phyloP scores from a whole-genome alignment of 2,113 vertebrate genomes.

The Syngnathoides biaculeatus region DNA sequence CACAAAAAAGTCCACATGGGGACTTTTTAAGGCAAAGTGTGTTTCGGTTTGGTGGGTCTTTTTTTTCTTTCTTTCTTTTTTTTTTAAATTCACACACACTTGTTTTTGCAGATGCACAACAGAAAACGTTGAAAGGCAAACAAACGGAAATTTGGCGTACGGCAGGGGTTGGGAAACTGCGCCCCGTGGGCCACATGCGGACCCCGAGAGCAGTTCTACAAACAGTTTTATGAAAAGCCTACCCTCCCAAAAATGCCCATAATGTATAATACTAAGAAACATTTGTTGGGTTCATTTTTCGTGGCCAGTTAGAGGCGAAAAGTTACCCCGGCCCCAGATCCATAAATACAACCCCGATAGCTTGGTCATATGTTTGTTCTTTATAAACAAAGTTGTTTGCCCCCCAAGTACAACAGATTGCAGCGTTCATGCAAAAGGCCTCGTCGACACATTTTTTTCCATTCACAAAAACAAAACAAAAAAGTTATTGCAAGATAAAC shows the following conservation, averaged over 20 bases:
- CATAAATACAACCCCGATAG: constrained; percentile 68
- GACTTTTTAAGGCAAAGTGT: constrained; percentile 84
- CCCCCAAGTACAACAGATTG: constrained; percentile 72
- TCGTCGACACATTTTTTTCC: constrained; percentile 71
- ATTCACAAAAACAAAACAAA: constrained; percentile 72
- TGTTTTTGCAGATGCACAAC: constrained; percentile 73
- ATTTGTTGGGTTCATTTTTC: not conserved
- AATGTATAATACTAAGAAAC: not conserved
- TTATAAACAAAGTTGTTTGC: constrained; percentile 74
- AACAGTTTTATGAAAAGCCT: not conserved
- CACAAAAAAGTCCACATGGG: constrained; percentile 72
- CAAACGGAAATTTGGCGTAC: not conserved
- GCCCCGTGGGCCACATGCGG: not conserved
- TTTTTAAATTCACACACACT: constrained; percentile 77
- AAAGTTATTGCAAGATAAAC: constrained; percentile 83
- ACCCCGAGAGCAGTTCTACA: not conserved
- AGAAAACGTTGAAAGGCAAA: constrained; percentile 58
- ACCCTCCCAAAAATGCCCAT: not conserved
- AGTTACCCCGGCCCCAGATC: not conserved
- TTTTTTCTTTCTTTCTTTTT: constrained; percentile 56
- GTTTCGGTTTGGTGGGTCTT: constrained; percentile 79
- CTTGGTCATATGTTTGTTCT: constrained; percentile 65
- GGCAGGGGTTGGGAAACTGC: not conserved
- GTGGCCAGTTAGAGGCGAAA: not conserved
- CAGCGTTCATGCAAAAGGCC: constrained; percentile 82